Evolutionary conservation across 2,797 vertebrate genomes (phyloP).

Genomic region (Todus mexicanus): DNA sequence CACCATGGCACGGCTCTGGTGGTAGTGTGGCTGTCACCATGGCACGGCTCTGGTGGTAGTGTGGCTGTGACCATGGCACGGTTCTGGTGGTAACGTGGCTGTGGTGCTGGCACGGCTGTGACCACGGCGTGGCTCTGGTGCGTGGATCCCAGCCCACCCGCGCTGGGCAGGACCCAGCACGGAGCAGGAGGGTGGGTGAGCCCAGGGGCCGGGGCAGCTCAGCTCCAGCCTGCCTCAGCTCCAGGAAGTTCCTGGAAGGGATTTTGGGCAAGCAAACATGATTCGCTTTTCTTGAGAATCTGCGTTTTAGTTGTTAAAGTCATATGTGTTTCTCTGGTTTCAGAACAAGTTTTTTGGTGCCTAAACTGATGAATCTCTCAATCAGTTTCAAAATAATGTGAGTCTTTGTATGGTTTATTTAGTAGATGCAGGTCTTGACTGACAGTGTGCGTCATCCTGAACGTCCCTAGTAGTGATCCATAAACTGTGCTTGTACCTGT

Average conservation of each 20-base stretch:
- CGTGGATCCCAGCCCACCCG: not conserved
- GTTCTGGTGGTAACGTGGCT: not conserved
- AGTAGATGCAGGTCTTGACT: not conserved
- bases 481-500: not conserved
- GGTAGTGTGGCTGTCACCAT: not conserved
- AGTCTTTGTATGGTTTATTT: not conserved
- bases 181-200: not conserved
- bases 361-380: not conserved
- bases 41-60: not conserved
- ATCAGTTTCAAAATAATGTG: not conserved
- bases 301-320: not conserved
- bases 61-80: not conserved
- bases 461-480: not conserved
- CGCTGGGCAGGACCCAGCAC: rapidly evolving
- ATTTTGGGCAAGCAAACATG: not conserved
- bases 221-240: not conserved
- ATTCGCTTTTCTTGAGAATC: not conserved
- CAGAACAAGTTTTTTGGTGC: not conserved
- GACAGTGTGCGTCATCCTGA: not conserved
- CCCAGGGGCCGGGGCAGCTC: not conserved
- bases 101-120: not conserved
- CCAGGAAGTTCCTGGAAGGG: not conserved
- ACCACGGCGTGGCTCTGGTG: not conserved
- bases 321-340: not conserved
- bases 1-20: too few relatives aligned